These are phyloP conservation scores for Phytoseiulus persimilis DNA, from an alignment of 2,888 invertebrate genomes.

Conservation along the genomic window DNA sequence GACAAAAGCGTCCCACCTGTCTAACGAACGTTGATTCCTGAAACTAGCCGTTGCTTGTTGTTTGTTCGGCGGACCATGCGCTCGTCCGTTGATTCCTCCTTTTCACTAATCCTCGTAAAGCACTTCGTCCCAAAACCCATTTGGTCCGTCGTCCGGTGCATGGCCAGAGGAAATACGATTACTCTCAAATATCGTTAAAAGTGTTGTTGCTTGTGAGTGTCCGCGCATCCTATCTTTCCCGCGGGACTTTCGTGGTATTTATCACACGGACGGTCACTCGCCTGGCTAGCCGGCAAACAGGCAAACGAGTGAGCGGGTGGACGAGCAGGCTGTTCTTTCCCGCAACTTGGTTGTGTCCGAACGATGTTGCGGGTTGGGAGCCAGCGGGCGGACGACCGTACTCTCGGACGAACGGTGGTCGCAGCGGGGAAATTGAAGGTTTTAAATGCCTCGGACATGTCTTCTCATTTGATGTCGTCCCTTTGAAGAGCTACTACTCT, in stretches of 20 bases:
- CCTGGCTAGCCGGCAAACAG: not conserved
- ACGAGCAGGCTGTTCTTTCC: not conserved
- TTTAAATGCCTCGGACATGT: not conserved
- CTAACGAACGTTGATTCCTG: not conserved
- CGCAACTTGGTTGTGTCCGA: not conserved
- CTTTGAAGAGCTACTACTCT: too few species aligned
- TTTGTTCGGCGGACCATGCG: not conserved
- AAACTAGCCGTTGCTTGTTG: not conserved
- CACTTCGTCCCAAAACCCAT: not conserved
- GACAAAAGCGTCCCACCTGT: not conserved
- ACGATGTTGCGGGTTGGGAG: not conserved
- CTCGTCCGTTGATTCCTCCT: not conserved
- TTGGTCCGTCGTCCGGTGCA: not conserved
- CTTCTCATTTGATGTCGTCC: not conserved
- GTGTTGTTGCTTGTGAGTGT: constrained; percentile 1
- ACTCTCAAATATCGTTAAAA: constrained; percentile 37
- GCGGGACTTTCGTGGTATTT: constrained; percentile 12
- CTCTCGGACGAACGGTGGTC: not conserved
- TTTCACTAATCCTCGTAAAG: not conserved
- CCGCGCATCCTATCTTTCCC: not conserved
- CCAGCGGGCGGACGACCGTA: too few species aligned
- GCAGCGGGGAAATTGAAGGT: not conserved
- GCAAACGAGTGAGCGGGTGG: not conserved
- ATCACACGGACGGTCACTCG: constrained; percentile 14
- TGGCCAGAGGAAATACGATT: constrained; percentile 13